Conservation (phyloP, 2,888 invertebrate species). For the Leucozona laternaria region DNA sequence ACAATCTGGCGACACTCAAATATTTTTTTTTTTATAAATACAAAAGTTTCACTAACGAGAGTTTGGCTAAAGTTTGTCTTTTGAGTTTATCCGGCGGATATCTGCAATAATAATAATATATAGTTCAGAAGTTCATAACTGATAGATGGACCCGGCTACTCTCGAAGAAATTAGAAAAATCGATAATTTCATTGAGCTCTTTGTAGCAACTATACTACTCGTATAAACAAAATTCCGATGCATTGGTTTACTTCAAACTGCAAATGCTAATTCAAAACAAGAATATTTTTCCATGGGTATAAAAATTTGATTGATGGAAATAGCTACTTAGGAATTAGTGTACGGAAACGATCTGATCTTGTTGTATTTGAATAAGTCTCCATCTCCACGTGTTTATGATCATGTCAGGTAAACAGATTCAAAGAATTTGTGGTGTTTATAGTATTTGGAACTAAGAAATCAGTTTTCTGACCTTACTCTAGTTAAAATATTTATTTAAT, state of each 20-base stretch:
- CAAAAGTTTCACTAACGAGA: slow-evolving; percentile 46
- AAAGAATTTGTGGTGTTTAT: slow-evolving; percentile 8
- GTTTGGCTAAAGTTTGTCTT: slow-evolving; percentile 22
- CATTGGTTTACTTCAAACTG: slow-evolving; percentile 11
- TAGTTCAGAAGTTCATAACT: slow-evolving; percentile 37
- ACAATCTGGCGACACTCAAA: slow-evolving; percentile 19
- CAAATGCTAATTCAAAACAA: slow-evolving; percentile 9
- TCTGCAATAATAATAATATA: slow-evolving; percentile 27
- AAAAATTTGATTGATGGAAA: slow-evolving; percentile 9
- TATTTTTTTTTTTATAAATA: slow-evolving; percentile 6
- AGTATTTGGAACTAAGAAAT: not conserved
- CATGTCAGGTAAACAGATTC: not conserved
- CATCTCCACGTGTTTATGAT: slow-evolving; percentile 9
- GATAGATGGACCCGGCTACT: slow-evolving; percentile 41
- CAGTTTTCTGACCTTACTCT: slow-evolving; percentile 28
- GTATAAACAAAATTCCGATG: not conserved
- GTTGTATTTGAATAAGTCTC: not conserved
- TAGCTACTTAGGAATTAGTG: slow-evolving; percentile 1
- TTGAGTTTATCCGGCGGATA: slow-evolving; percentile 31
- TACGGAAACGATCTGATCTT: not conserved
- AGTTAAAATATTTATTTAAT: not conserved
- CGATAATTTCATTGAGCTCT: not conserved
- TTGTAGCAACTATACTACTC: not conserved
- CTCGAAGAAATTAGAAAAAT: not conserved
- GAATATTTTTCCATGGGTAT: not conserved